These are phyloP conservation scores for Hypanus sabinus DNA, from an alignment of 2,113 vertebrate species.

Conservation along the genomic window DNA sequence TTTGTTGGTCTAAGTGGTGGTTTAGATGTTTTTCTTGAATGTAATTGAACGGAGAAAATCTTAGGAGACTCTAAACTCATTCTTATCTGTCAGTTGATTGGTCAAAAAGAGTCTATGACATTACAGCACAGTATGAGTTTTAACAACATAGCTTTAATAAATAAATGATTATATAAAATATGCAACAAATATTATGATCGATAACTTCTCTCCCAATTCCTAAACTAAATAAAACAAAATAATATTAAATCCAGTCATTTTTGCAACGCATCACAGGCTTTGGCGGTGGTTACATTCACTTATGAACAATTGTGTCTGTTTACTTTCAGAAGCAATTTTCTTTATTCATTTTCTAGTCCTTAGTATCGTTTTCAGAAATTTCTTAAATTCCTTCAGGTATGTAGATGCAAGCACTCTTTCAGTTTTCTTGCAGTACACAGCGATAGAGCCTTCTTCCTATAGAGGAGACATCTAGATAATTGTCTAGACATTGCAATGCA, in stretches of 20 bases:
- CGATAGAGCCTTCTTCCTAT: neutral
- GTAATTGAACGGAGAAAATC: neutral
- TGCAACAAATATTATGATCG: neutral
- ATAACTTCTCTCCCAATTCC: neutral
- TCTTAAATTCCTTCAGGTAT: neutral
- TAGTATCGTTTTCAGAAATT: neutral
- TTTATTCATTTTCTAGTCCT: neutral
- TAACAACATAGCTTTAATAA: neutral
- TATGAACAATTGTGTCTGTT: neutral
- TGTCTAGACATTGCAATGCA: no score
- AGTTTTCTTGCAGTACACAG: neutral
- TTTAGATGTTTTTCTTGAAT: neutral
- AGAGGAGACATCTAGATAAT: neutral
- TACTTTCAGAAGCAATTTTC: neutral
- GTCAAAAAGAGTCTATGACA: neutral
- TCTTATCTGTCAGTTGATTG: neutral
- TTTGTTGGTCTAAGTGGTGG: neutral
- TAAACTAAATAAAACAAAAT: neutral
- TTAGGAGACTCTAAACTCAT: neutral
- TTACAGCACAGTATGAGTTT: neutral
- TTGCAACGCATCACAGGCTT: neutral
- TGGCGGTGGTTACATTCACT: neutral
- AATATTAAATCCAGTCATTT: neutral
- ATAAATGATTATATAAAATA: neutral
- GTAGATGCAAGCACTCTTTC: fast-evolving